Conservation (phyloP, 2,113 vertebrate genomes). For the Falcunculus frontatus region DNA sequence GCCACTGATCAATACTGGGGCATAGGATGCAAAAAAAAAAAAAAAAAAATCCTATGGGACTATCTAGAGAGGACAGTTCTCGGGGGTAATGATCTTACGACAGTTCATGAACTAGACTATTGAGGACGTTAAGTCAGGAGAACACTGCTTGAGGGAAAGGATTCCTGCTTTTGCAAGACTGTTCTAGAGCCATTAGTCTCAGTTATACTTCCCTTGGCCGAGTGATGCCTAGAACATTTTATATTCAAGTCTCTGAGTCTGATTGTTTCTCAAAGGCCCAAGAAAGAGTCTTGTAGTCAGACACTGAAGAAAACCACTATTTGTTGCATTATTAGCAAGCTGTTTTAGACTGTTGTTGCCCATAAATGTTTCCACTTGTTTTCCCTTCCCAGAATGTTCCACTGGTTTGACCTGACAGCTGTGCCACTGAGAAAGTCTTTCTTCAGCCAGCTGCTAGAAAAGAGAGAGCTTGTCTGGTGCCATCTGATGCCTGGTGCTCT, state of each 20-base stretch:
- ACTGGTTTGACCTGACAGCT: slow-evolving; percentile 74
- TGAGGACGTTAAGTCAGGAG: neutral
- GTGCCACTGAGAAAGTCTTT: slow-evolving; percentile 69
- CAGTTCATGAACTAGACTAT: neutral
- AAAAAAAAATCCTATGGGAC: neutral
- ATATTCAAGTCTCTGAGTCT: neutral
- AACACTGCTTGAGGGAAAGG: neutral
- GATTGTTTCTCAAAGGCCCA: neutral
- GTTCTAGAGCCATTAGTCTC: neutral
- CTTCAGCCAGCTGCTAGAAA: slow-evolving; percentile 49
- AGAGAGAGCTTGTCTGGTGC: slow-evolving; percentile 16
- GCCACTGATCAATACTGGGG: neutral
- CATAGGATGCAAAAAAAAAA: neutral
- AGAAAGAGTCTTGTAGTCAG: neutral
- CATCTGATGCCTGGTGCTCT: slow-evolving; percentile 1
- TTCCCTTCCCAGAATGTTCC: slow-evolving; percentile 65
- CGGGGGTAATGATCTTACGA: neutral
- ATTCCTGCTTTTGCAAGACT: neutral
- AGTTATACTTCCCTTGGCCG: neutral
- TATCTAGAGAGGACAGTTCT: neutral
- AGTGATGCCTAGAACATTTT: neutral
- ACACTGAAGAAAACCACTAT: neutral
- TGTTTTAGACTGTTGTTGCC: neutral
- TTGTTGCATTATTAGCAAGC: neutral
- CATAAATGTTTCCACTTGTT: neutral